Percentiles rank a stretch among this genome's conserved stretches.
These are phyloP conservation scores for Salvelinus namaycush DNA, from an alignment of 2,113 vertebrate species.

Conservation along the genomic window DNA sequence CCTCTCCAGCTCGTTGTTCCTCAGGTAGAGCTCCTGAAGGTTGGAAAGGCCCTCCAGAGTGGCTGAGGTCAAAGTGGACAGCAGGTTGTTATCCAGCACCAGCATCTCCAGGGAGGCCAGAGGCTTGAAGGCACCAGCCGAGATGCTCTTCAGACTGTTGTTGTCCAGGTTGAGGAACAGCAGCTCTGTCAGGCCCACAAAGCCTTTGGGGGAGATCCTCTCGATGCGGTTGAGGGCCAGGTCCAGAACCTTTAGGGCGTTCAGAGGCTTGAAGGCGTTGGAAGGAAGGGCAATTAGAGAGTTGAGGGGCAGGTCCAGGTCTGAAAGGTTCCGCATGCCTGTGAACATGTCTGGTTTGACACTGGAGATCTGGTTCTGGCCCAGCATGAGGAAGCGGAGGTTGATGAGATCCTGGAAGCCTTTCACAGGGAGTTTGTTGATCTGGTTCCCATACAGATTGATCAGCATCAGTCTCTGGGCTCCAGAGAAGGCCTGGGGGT, in stretches of 20 bases:
- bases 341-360: slow-evolving; percentile 69
- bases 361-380: slow-evolving; percentile 71
- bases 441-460: slow-evolving; percentile 73
- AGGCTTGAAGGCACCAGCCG: slow-evolving; percentile 55
- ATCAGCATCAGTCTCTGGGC: slow-evolving; percentile 71
- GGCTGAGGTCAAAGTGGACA: slow-evolving; percentile 54
- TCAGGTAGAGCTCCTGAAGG: slow-evolving; percentile 75
- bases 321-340: slow-evolving; percentile 75
- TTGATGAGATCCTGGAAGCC: slow-evolving; percentile 74
- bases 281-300: slow-evolving; percentile 58
- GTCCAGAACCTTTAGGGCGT: slow-evolving; percentile 74
- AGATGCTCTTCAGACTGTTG: slow-evolving; percentile 70
- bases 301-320: slow-evolving; percentile 74
- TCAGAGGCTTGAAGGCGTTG: slow-evolving; percentile 72
- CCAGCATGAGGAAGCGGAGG: slow-evolving; percentile 78
- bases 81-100: slow-evolving; percentile 76
- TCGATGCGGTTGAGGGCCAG: slow-evolving; percentile 74
- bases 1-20: slow-evolving; percentile 70
- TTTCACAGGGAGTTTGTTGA: slow-evolving; percentile 60
- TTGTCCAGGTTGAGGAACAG: slow-evolving; percentile 78
- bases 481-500: slow-evolving; percentile 68
- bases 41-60: slow-evolving; percentile 65
- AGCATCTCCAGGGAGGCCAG: slow-evolving; percentile 71
- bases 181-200: slow-evolving; percentile 70
- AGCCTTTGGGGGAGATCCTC: slow-evolving; percentile 69